Conservation (phyloP, 2,888 invertebrate species). For the Drosophila ezoana region DNA sequence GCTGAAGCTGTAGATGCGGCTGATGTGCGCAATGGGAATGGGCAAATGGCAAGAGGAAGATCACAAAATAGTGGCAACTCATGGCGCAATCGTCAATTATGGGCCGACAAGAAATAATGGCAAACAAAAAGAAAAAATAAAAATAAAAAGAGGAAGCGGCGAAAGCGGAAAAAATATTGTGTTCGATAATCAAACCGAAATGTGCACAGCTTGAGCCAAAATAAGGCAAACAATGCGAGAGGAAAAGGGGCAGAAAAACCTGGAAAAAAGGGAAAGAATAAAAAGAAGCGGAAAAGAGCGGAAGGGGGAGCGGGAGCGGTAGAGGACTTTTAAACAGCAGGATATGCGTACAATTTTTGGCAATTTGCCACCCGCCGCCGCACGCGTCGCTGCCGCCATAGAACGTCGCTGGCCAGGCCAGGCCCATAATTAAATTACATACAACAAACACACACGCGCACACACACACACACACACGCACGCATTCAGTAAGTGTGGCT, state of each 20-base stretch:
- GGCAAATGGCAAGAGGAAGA: background rate
- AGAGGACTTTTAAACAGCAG: conserved; percentile 76
- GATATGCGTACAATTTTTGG: conserved; percentile 81
- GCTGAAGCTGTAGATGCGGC: conserved; percentile 26
- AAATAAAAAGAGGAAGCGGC: conserved; percentile 50
- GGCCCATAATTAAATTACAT: conserved; percentile 78
- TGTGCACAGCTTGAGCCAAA: conserved; percentile 80
- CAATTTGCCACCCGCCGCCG: conserved; percentile 79
- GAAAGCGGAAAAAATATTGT: conserved; percentile 79
- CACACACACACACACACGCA: conserved; percentile 14
- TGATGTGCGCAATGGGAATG: conserved; percentile 14
- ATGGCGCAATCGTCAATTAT: conserved; percentile 80
- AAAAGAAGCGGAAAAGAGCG: background rate
- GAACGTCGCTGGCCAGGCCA: conserved; percentile 47
- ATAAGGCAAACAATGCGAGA: conserved; percentile 53
- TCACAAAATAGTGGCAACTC: conserved; percentile 72
- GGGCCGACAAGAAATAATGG: conserved; percentile 70
- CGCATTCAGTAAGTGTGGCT: conserved; percentile 19
- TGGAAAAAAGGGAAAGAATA: conserved; percentile 40
- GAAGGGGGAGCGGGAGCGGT: background rate
- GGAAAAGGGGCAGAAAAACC: conserved; percentile 61
- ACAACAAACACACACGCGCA: conserved; percentile 44
- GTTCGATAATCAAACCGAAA: conserved; percentile 80
- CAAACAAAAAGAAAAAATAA: conserved; percentile 36
- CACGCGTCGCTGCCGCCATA: conserved; percentile 48